A percentile compares a stretch with the other conserved stretches of the same genome.
These are phyloP conservation scores for Dasypus novemcinctus DNA, from an alignment of 2,113 vertebrate species.

Conservation along the genomic window DNA sequence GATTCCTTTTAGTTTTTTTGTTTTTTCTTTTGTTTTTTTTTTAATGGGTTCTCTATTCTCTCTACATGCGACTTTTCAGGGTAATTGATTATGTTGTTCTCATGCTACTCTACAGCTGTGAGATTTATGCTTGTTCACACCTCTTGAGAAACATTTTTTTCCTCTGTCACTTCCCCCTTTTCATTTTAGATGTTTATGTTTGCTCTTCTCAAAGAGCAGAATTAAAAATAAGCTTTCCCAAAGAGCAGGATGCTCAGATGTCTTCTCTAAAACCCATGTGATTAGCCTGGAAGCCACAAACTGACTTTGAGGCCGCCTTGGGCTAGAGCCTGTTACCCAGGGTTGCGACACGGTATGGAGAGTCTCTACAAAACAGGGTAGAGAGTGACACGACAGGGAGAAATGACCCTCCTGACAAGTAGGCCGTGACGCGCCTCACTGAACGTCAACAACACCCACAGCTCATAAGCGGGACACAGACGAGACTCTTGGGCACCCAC, in stretches of 20 bases:
- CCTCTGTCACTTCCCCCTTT: neutral
- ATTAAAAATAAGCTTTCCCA: neutral
- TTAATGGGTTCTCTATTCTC: neutral
- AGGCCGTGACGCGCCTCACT: neutral
- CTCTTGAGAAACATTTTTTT: neutral
- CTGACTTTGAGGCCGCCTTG: neutral
- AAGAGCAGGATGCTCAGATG: neutral
- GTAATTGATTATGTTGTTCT: conserved; percentile 37
- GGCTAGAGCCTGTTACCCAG: neutral
- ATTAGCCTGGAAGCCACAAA: neutral
- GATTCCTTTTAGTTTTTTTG: conserved; percentile 55
- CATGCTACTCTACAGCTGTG: neutral
- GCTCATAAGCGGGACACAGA: neutral
- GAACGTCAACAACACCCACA: neutral
- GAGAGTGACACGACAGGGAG: neutral
- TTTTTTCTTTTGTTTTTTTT: conserved; percentile 64
- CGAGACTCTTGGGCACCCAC: neutral
- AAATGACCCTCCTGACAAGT: neutral
- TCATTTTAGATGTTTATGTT: neutral
- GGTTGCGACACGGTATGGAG: neutral
- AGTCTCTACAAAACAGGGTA: neutral
- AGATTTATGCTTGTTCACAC: neutral
- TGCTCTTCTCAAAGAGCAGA: conserved; percentile 3
- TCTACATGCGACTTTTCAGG: neutral
- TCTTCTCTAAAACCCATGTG: neutral